A percentile compares a stretch with the other conserved stretches of the same genome.
These are phyloP conservation scores for Cheiracanthium punctorium DNA, from an alignment of 2,888 invertebrate genomes.

Conservation along the genomic window DNA sequence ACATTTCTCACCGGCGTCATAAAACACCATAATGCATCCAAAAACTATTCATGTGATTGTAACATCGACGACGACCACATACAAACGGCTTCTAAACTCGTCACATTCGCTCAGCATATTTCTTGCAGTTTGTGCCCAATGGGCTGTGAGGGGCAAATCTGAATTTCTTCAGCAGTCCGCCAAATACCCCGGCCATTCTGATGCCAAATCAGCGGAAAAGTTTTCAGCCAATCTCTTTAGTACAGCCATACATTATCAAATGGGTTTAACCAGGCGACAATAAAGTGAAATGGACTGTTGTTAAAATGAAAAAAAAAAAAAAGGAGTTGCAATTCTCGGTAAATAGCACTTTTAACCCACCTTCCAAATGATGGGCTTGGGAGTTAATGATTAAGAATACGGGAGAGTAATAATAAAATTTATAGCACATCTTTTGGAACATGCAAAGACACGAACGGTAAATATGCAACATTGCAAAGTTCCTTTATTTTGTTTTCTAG, in stretches of 20 bases:
- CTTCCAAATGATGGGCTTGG: too few relatives aligned
- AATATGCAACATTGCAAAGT: too few relatives aligned
- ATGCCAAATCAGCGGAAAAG: not conserved
- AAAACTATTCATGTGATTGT: not conserved
- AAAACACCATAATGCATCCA: not conserved
- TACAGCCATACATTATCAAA: not conserved
- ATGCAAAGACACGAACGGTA: too few relatives aligned
- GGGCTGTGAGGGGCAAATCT: not conserved
- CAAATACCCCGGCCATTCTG: not conserved
- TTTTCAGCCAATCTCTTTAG: not conserved
- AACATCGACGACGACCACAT: not conserved
- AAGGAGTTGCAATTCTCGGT: too few relatives aligned
- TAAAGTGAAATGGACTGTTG: not conserved
- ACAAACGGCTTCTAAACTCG: not conserved
- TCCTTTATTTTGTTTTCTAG: too few relatives aligned
- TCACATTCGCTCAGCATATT: not conserved
- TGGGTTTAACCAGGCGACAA: not conserved
- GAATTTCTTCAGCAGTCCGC: not conserved
- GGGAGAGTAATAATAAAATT: too few relatives aligned
- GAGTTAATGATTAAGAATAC: too few relatives aligned
- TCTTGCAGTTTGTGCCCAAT: not conserved
- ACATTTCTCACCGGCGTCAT: not conserved
- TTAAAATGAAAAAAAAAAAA: too few relatives aligned
- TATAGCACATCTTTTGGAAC: too few relatives aligned
- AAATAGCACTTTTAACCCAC: too few relatives aligned